Evolutionary conservation across 2,113 vertebrate genomes (phyloP), one percentile per base, ranked within the genome.

Genomic region (Rhinoptilus africanus): DNA sequence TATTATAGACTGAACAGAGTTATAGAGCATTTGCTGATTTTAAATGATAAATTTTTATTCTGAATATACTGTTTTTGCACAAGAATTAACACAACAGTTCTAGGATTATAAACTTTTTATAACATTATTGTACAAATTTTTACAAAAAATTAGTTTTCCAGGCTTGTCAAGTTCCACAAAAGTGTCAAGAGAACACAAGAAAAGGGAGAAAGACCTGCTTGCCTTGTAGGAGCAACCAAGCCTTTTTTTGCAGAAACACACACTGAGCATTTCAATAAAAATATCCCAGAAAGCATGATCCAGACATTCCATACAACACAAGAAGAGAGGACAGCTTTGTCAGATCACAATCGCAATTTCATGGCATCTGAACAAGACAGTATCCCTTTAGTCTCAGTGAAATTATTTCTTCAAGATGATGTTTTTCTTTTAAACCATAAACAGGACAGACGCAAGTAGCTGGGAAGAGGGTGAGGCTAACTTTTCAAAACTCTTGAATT

Each of bases 81-180:
- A 99, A 99, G 98, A 99, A 98, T 99, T 98, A 98, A 98, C 99
- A 99, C 99, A 98, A 98, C 97, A 98, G 98, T 98, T 98, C 92
- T 97, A 98, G 97, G 98, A 98, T 99, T 99, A 99, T 99, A 99
- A 99, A 99, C 97, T 98, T 98, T 98, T 98, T 99, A 98, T 99
- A 99, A 98, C 98, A 98, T 98, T 99, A 99, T 98, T 98, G 98
- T 99, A 99, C 99, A 99, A 99, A 99, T 99, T 98, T 99, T 99
- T 99, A 99, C 98, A 99, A 99, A 99, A 97, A 95, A 59, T 96
- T 96, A n/a, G 93, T 96, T 98, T 98, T 98, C 93, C 98, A 99
- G 98, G 98, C 99, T 98, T 98, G 97, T 99, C 98, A 99, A 98
- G 98, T 98, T 99, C 98, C 99, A 99, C 99, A 99, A 99, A 99